These are phyloP conservation scores for Arvicanthis niloticus DNA, from an alignment of 2,113 vertebrate species.

Conservation along the genomic window DNA sequence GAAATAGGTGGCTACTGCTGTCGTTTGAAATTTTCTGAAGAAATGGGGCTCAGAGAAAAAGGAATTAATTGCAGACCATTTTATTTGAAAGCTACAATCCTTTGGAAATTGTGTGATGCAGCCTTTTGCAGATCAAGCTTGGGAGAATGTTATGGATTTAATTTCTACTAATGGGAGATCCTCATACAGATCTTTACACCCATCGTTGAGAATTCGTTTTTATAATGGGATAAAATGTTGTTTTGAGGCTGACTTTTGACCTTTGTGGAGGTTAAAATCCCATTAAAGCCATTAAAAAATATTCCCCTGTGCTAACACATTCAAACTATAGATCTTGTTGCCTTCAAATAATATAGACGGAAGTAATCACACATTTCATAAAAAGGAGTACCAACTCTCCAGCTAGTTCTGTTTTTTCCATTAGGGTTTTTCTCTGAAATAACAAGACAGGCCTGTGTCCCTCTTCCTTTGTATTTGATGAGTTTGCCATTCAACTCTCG, in stretches of 20 bases:
- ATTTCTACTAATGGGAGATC: background rate
- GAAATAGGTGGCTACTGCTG: constrained; percentile 42
- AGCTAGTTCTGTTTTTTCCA: constrained; percentile 1
- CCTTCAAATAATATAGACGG: constrained; percentile 32
- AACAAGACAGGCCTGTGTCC: background rate
- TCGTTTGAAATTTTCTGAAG: constrained; percentile 62
- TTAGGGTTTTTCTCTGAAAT: constrained; percentile 57
- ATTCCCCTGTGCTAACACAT: background rate
- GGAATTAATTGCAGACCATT: constrained; percentile 31
- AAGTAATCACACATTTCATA: constrained; percentile 31
- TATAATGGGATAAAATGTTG: background rate
- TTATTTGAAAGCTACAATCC: constrained; percentile 13
- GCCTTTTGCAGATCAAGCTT: background rate
- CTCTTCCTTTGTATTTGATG: constrained; percentile 12
- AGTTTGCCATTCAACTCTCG: background rate
- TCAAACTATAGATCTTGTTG: constrained; percentile 24
- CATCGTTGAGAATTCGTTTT: background rate
- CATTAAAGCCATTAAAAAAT: background rate
- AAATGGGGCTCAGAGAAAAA: constrained; percentile 46
- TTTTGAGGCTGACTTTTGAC: constrained; percentile 10
- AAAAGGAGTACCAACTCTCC: background rate
- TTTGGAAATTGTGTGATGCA: background rate
- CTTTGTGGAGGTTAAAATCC: background rate
- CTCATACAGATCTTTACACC: background rate
- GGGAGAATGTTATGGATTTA: background rate